A percentile compares a stretch with the other conserved stretches of the same genome.
Conservation (phyloP, 2,888 invertebrate species). For the Lasioglossum morio region DNA sequence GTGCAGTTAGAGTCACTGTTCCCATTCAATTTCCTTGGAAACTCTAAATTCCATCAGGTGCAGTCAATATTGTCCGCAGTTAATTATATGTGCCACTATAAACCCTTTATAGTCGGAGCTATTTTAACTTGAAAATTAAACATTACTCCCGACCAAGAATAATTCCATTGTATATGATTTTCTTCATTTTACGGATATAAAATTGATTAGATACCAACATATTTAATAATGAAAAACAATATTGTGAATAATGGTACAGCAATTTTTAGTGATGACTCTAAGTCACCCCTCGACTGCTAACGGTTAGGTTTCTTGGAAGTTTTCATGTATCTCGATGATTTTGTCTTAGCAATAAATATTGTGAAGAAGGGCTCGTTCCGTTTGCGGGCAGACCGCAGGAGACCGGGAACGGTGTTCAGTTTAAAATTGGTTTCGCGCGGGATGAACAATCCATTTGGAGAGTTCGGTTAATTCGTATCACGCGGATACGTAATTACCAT, state of each 20-base stretch:
- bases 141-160: too few species aligned
- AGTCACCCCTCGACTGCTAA: too few species aligned
- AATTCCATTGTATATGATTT: too few species aligned
- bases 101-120: too few species aligned
- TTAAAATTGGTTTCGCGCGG: background rate
- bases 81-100: too few species aligned
- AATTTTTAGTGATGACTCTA: too few species aligned
- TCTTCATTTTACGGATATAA: too few species aligned
- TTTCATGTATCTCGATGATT: background rate
- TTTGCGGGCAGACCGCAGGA: background rate
- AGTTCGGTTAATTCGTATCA: conserved; percentile 8
- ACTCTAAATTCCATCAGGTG: background rate
- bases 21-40: background rate
- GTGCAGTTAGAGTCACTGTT: background rate
- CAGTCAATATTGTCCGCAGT: too few species aligned
- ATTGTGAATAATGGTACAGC: too few species aligned
- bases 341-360: background rate
- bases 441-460: background rate
- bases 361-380: background rate
- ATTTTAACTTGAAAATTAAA: too few species aligned
- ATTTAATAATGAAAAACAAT: too few species aligned
- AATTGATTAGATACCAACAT: too few species aligned
- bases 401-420: background rate
- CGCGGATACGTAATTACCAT: conserved; percentile 13
- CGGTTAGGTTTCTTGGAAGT: background rate